phyloP scores from a whole-genome alignment of 2,113 vertebrate species.

The Daphoenositta chrysoptera region DNA sequence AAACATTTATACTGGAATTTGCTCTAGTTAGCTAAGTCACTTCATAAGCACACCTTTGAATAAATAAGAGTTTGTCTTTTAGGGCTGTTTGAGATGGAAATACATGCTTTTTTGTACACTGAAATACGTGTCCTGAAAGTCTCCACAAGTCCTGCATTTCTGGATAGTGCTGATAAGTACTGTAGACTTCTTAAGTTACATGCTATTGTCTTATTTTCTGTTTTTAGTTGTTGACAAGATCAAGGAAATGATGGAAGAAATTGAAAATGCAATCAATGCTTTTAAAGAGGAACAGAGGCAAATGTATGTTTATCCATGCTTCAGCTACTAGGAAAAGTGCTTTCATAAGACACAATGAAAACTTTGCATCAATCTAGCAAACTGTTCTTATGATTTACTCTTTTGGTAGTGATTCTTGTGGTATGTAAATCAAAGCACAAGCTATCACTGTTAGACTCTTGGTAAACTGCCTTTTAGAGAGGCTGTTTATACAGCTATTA shows the following conservation, averaged over 20 bases:
- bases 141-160: neutral
- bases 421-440: neutral
- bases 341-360: neutral
- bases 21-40: neutral
- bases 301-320: conserved; percentile 71
- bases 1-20: neutral
- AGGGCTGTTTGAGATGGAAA: neutral
- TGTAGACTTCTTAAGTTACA: neutral
- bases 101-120: neutral
- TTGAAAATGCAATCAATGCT: conserved; percentile 81
- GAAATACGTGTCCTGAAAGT: neutral
- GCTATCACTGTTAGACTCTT: neutral
- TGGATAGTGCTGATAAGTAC: neutral
- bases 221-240: conserved; percentile 86
- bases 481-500: neutral
- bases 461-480: neutral
- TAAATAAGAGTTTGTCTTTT: neutral
- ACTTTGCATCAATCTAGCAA: neutral
- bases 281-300: conserved; percentile 85
- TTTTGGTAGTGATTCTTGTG: neutral
- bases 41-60: neutral
- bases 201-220: neutral
- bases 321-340: neutral
- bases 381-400: neutral
- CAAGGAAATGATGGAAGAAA: conserved; percentile 87